Percentiles rank a stretch among this genome's conserved stretches.
Conservation (phyloP, 2,888 invertebrate species). For the Nephrotoma flavescens region DNA sequence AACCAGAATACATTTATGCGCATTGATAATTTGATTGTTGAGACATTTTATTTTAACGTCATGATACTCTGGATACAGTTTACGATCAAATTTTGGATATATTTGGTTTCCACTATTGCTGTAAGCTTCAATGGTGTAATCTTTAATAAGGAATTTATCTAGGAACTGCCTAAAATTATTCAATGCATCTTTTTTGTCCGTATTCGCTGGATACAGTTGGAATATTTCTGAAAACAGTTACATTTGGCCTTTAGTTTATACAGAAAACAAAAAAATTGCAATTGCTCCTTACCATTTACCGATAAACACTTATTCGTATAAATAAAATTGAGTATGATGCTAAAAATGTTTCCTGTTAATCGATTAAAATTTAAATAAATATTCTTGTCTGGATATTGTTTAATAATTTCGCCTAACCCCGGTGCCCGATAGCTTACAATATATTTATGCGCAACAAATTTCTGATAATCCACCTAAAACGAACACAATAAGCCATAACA, state of each 20-base stretch:
- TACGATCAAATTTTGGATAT: slow-evolving; percentile 29
- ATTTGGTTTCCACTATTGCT: background rate
- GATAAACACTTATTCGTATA: slow-evolving; percentile 39
- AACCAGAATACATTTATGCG: slow-evolving; percentile 69
- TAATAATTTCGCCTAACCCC: slow-evolving; percentile 42
- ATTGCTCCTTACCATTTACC: slow-evolving; percentile 20
- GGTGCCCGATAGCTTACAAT: slow-evolving; percentile 51
- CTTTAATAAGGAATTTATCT: background rate
- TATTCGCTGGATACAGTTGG: background rate
- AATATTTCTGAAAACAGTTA: background rate
- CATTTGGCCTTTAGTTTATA: background rate
- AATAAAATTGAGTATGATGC: slow-evolving; percentile 50
- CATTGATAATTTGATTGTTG: slow-evolving; percentile 37
- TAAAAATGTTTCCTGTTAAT: slow-evolving; percentile 43
- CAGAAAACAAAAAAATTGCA: background rate
- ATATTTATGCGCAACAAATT: slow-evolving; percentile 57
- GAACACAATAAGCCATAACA: slow-evolving; percentile 11
- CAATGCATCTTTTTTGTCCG: background rate
- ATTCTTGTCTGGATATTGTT: slow-evolving; percentile 25
- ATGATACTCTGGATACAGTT: slow-evolving; percentile 35
- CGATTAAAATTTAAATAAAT: slow-evolving; percentile 21
- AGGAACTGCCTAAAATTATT: background rate
- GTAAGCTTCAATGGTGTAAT: background rate
- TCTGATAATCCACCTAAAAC: slow-evolving; percentile 39
- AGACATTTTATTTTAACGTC: slow-evolving; percentile 46